phyloP scores from a whole-genome alignment of 2,113 vertebrate genomes.

The Speoplatyrhinus poulsoni region DNA sequence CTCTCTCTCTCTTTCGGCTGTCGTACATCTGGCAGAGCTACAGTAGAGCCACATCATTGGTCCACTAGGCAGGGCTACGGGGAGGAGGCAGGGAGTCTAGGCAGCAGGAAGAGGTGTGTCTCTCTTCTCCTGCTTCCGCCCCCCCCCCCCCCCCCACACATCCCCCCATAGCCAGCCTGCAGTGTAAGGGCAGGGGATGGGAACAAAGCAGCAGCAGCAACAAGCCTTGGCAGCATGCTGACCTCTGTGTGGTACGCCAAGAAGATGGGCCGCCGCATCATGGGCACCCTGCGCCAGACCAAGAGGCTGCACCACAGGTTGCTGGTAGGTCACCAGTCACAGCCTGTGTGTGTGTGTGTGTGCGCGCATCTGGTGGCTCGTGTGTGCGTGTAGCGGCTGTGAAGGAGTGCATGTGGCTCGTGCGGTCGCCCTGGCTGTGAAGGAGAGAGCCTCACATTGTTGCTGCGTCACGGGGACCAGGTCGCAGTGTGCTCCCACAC shows the following conservation, averaged over 20 bases:
- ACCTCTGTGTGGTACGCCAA: constrained; percentile 81
- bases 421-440: neutral
- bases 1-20: neutral
- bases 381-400: neutral
- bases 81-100: constrained; percentile 17
- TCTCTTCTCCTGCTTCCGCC: constrained; percentile 1
- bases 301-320: constrained; percentile 78
- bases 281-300: constrained; percentile 80
- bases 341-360: neutral
- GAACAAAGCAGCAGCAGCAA: constrained; percentile 25
- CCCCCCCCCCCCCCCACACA: neutral
- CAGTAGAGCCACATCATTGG: constrained; percentile 37
- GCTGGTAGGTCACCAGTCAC: constrained; percentile 75
- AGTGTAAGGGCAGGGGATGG: constrained; percentile 13
- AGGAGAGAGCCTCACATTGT: too few species aligned
- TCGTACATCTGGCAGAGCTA: too few species aligned
- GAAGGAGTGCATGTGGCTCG: too few species aligned
- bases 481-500: neutral
- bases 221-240: constrained; percentile 75
- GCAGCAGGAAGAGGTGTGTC: constrained; percentile 1
- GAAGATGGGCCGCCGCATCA: constrained; percentile 82
- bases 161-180: constrained; percentile 12
- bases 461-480: constrained; percentile 49
- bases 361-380: too few species aligned
- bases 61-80: constrained; percentile 17